Evolutionary conservation across 2,888 invertebrate genomes (phyloP), one percentile per base, ranked within the genome.

Genomic region (Eilema depressum): DNA sequence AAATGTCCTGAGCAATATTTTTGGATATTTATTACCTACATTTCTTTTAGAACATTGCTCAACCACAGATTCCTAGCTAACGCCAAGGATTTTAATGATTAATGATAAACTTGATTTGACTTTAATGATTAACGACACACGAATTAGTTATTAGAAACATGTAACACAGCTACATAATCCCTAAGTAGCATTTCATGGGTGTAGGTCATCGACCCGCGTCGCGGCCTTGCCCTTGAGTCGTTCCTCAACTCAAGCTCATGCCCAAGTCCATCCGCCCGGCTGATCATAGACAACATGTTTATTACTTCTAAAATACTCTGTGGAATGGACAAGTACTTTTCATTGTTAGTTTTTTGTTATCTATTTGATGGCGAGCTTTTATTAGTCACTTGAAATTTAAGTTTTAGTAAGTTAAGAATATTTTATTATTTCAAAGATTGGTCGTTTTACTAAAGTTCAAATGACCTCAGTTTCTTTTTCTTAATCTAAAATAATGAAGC

Each of bases 151-250:
- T 30, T 67, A 47, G 41, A 28, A 65, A 62, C 33, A 60, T 37
- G 63, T 64, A 64, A 64, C 60, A 78, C 79, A 68, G 75, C 75
- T 26, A 74, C 76, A 82, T n/a, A 53, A 86, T 90, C 91, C 91
- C 90, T 91, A 90, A 92, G 91, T 89, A 89, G 75, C 69, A 59
- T 64, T 69, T 57, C 73, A 76, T 47, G 66, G 66, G 74, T 70
- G 81, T 77, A 83, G 92, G 84, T 89, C 92, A 81, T 75, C 79
- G 92, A 91, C 91, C 93, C 81, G 80, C 57, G 68, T 23, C 68
- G 83, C 89, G 93, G 92, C 93, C 93, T 93, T 93, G 93, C 93
- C 93, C 93, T 93, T 93, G 83, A 85, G 83, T 85, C 89, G 86
- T 87, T 83, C 86, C 78, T 86, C 88, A 86, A 84, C 78, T 86